Conservation (phyloP, 2,888 invertebrate genomes). For the Drosophila austrosaltans region DNA sequence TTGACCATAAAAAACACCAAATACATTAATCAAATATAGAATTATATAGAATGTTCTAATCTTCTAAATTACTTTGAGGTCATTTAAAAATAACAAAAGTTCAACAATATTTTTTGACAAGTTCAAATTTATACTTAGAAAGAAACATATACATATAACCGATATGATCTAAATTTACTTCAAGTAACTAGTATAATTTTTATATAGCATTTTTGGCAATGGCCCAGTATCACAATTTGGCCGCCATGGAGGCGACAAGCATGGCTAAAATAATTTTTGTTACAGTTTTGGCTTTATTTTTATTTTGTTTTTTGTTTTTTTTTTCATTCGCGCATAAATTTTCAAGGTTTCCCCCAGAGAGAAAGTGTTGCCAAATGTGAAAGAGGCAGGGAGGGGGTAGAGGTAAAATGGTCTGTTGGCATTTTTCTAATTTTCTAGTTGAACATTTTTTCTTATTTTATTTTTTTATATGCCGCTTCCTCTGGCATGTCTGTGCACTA, state of each 20-base stretch:
- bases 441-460: constrained; percentile 38
- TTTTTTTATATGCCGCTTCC: constrained; percentile 42
- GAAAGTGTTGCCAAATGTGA: constrained; percentile 13
- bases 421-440: constrained; percentile 54
- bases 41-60: too few species aligned
- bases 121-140: too few species aligned
- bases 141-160: background rate
- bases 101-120: too few species aligned
- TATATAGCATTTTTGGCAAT: background rate
- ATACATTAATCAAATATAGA: too few species aligned
- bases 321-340: constrained; percentile 25
- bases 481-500: constrained; percentile 33
- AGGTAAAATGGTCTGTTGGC: constrained; percentile 24
- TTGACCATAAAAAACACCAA: too few species aligned
- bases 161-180: background rate
- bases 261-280: constrained; percentile 40
- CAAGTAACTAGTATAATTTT: background rate
- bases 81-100: too few species aligned
- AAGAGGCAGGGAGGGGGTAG: background rate
- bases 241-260: constrained; percentile 45
- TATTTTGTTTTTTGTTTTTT: background rate
- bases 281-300: constrained; percentile 25
- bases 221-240: constrained; percentile 34
- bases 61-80: too few species aligned
- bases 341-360: constrained; percentile 51